Conservation (phyloP, 2,113 vertebrate genomes). For the Anoura caudifer region DNA sequence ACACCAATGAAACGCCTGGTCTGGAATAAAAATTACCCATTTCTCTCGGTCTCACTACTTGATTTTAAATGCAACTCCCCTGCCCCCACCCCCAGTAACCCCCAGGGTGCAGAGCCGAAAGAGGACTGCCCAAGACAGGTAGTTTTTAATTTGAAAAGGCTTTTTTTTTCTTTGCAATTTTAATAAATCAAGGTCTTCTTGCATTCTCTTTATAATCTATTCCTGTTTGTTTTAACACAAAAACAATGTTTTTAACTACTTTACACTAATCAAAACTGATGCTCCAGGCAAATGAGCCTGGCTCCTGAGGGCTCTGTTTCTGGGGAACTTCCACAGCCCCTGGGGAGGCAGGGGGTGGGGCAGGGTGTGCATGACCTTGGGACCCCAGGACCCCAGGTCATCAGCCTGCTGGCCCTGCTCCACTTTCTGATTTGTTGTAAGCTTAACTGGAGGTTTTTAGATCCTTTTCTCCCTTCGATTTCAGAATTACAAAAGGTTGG, state of each 20-base stretch:
- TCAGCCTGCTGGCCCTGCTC: not conserved
- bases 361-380: rapidly evolving
- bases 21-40: not conserved
- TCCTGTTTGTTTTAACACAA: not conserved
- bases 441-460: not conserved
- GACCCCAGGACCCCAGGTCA: not conserved
- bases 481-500: not conserved
- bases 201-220: not conserved
- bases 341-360: rapidly evolving
- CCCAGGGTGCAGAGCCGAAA: not conserved
- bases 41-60: not conserved
- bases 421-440: not conserved
- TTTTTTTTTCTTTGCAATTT: not conserved
- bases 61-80: not conserved
- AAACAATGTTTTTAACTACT: not conserved
- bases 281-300: not conserved
- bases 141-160: not conserved
- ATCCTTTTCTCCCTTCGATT: not conserved
- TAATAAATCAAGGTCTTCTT: not conserved
- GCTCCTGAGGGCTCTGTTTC: not conserved
- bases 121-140: not conserved
- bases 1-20: not conserved
- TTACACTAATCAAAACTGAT: not conserved
- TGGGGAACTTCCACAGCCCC: rapidly evolving
- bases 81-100: not conserved